phyloP scores from a whole-genome alignment of 2,797 vertebrate species.

The Poecilia gillii region DNA sequence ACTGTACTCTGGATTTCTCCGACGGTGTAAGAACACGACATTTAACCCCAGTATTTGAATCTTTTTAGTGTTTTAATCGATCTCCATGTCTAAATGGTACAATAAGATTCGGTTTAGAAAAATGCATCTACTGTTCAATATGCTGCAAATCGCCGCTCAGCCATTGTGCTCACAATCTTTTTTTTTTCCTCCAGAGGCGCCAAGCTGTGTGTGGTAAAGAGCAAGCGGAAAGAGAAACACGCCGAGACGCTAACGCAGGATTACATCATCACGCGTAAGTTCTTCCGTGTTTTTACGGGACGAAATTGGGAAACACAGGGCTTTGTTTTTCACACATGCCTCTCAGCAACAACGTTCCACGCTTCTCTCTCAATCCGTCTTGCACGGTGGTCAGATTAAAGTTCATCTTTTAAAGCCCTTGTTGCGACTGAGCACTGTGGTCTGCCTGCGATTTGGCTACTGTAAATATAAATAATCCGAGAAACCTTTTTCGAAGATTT shows the following conservation, averaged over 20 bases:
- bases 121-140: neutral
- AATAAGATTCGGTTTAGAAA: neutral
- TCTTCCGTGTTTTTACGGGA: constrained; percentile 1
- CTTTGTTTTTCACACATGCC: neutral
- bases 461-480: neutral
- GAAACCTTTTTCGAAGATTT: neutral
- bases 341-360: neutral
- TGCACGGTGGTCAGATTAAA: constrained; percentile 7
- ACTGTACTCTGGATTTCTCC: neutral
- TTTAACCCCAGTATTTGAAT: neutral
- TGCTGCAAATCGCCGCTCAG: neutral
- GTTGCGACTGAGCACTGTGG: constrained; percentile 6
- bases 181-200: constrained; percentile 85
- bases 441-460: constrained; percentile 11
- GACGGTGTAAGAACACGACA: neutral
- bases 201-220: constrained; percentile 97
- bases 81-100: neutral
- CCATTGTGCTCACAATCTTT: neutral
- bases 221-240: constrained; percentile 90
- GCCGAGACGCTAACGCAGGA: constrained; percentile 95
- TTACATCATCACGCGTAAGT: constrained; percentile 98
- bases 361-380: neutral
- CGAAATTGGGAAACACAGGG: neutral
- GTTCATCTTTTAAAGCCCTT: constrained; percentile 33
- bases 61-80: neutral